Evolutionary conservation across 1,140 invertebrate genomes (phyloP).

Genomic region (Drosophila nasuta): DNA sequence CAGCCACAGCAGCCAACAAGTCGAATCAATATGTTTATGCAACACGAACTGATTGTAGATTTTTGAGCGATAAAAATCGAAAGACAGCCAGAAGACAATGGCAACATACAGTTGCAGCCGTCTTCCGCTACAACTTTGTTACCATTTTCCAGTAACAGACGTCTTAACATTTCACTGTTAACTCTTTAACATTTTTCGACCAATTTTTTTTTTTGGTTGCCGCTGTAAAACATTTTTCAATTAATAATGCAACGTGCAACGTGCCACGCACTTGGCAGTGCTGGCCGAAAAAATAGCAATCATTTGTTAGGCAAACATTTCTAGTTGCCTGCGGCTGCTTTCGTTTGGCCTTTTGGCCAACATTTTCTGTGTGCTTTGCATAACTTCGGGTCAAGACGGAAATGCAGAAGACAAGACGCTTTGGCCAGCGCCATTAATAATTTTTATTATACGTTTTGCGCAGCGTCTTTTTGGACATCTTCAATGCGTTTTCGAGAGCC

Average conservation of each 20-base stretch:
- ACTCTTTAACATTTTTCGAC: slow-evolving; percentile 33
- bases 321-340: slow-evolving; percentile 66
- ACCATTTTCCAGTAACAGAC: slow-evolving; percentile 24
- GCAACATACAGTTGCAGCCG: slow-evolving; percentile 24
- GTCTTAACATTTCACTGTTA: slow-evolving; percentile 15
- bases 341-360: slow-evolving; percentile 78
- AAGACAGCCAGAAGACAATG: slow-evolving; percentile 69
- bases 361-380: slow-evolving; percentile 66
- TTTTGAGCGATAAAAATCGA: slow-evolving; percentile 67
- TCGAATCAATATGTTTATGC: slow-evolving; percentile 81
- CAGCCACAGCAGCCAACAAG: slow-evolving; percentile 21
- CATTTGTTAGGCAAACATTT: slow-evolving; percentile 80
- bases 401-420: slow-evolving; percentile 61
- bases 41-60: slow-evolving; percentile 63
- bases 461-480: slow-evolving; percentile 51
- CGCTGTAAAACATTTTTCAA: slow-evolving; percentile 59
- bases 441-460: slow-evolving; percentile 33
- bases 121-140: slow-evolving; percentile 67
- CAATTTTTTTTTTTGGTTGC: slow-evolving; percentile 15
- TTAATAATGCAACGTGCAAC: slow-evolving; percentile 53
- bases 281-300: slow-evolving; percentile 61
- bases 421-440: slow-evolving; percentile 77
- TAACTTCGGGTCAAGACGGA: slow-evolving; percentile 81
- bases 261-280: slow-evolving; percentile 50
- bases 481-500: slow-evolving; percentile 65